Base-by-base conservation (phyloP, 37 sponge, comb jelly and placozoan genomes). In the Aplysina aerophoba region DNA sequence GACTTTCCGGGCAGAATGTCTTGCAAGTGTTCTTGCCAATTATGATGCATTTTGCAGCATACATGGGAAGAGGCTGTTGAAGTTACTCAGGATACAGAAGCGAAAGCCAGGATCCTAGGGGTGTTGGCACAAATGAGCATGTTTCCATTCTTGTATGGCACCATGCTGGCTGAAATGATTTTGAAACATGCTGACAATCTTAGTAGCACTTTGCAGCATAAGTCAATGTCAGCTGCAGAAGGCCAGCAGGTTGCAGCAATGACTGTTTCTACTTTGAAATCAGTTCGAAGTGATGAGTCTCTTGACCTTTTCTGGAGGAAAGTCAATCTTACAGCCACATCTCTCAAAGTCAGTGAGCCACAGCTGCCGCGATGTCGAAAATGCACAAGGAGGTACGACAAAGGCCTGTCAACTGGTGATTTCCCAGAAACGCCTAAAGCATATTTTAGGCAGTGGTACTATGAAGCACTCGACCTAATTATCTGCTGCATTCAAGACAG, bases 21-120 rank as follows among this genome's bases (percentile, higher is more conserved):
- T n/a, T n/a, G n/a, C n/a, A n/a, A n/a, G n/a, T n/a, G n/a, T 11
- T 82, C 81, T 28, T 87, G 88, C 59, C 50, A 83, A 4, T 35
- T 30, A 4, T 82, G 82, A 53, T 62, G 34, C 30, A 27, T 82
- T 25, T 82, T n/a, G n/a, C n/a, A n/a, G 82, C 37, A 56, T 87
- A 4, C 73, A 63, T 25, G 83, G 65, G 13, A 68, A 54, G 65
- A 65, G 66, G 19, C 14, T 65, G 12, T 14, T 82, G 20, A 82
- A 65, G 28, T 66, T 15, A 17, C 20, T 15, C 31, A 15, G 22
- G 66, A 19, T 82, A 15, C 22, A 66, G 37, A 82, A 66, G 44
- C 24, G 66, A 16, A 65, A 63, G 14, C 83, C 66, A 54, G 83
- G 66, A 16, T 24, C 64, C 20, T 66, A 31, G 27, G 22, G 15